phyloP scores from a whole-genome alignment of 2,797 vertebrate genomes.

The Spinibarbus caldwelli region DNA sequence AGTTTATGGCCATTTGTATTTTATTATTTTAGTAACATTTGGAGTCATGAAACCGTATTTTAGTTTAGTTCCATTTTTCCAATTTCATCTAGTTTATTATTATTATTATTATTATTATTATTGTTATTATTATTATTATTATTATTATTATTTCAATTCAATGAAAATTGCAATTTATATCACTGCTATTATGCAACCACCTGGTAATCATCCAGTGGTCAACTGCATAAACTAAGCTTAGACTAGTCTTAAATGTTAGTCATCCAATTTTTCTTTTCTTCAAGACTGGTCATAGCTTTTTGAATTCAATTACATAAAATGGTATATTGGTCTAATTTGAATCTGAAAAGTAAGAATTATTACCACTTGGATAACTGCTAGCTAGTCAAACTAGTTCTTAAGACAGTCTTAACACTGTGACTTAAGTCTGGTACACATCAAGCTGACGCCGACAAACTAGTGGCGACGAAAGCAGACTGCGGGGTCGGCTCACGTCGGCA shows the following conservation, averaged over 20 bases:
- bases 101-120: too few species aligned
- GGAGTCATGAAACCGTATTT: not conserved
- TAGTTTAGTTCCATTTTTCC: not conserved
- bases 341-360: not conserved
- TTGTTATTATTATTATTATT: too few species aligned
- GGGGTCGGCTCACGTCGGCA: too few species aligned
- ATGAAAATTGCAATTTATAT: not conserved
- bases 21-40: not conserved
- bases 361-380: not conserved
- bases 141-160: not conserved
- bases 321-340: not conserved
- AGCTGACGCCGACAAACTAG: too few species aligned
- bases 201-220: not conserved
- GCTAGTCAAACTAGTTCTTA: not conserved
- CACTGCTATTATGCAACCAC: not conserved
- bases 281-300: too few species aligned
- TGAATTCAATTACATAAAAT: too few species aligned
- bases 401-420: not conserved
- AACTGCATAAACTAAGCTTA: too few species aligned
- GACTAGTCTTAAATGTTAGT: too few species aligned
- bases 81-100: too few species aligned
- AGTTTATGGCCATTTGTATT: not conserved
- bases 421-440: too few species aligned
- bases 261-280: too few species aligned
- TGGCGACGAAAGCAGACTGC: too few species aligned